phyloP scores from a whole-genome alignment of 2,113 vertebrate species.

The Dipodomys stephensi region DNA sequence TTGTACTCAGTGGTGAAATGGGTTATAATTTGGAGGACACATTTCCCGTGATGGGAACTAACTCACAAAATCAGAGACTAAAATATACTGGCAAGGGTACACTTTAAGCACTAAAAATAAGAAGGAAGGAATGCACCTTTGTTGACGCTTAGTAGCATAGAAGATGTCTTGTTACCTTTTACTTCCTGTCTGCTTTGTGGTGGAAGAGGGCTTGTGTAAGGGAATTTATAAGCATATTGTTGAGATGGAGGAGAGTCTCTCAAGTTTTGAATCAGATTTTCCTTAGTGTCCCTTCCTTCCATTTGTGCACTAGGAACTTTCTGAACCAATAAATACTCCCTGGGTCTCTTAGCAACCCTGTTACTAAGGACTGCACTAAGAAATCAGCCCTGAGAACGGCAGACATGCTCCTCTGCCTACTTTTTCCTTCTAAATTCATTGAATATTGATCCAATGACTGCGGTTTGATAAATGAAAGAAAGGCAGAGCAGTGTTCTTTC shows the following conservation, averaged over 20 bases:
- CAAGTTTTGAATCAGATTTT: slow-evolving; percentile 22
- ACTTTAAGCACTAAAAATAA: slow-evolving; percentile 69
- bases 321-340: neutral
- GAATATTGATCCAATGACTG: neutral
- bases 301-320: neutral
- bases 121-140: slow-evolving; percentile 51
- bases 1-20: slow-evolving; percentile 78
- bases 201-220: neutral
- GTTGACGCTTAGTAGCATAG: neutral
- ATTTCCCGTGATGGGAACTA: slow-evolving; percentile 76
- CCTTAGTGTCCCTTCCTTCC: neutral
- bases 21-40: slow-evolving; percentile 79
- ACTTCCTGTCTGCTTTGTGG: neutral
- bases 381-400: neutral
- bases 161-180: slow-evolving; percentile 33
- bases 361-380: neutral
- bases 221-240: neutral
- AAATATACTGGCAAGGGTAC: slow-evolving; percentile 68
- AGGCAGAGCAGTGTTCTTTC: neutral
- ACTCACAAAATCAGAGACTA: slow-evolving; percentile 42
- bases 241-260: neutral
- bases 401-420: neutral
- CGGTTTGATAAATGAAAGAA: neutral
- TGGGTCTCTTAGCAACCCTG: neutral
- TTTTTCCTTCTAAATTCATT: neutral